Base-by-base conservation (phyloP, 2,113 vertebrate genomes). In the Coturnix japonica region DNA sequence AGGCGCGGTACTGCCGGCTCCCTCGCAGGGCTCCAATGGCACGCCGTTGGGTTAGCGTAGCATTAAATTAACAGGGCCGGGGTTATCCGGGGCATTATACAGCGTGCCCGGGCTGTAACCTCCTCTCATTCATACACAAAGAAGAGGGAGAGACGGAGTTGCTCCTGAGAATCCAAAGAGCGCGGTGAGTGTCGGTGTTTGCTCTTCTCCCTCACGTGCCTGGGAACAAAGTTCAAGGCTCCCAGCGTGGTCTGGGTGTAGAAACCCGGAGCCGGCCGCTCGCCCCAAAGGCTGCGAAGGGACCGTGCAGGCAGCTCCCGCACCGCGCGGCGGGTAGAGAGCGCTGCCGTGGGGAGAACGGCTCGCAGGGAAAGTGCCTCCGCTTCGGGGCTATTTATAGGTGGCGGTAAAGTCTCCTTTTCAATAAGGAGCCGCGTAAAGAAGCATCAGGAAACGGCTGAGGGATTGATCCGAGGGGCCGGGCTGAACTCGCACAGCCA, bases 331-430 rank as follows among this genome's bases (percentile, higher is more conserved):
- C 16, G 17, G 54, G 9, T 16, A 56, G 54, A 56, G 15, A 30
- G 53, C 16, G 17, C 28, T 54, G 53, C 30, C 25, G 54, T 17
- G 10, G 54, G 28, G 16, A 56, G 30, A 56, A 56, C 54, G 28
- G 28, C 9, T 30, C 9, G 18, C 18, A 56, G 30, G 54, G 30
- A 31, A 56, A 31, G 30, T 19, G 54, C 54, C 85, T 96, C 70
- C 85, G 82, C 72, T 64, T 35, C 78, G 72, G 80, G 26, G 65
- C 89, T 96, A 87, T 96, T 96, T 96, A 87, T 96, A 97, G 95
- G 96, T 91, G 96, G 92, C 95, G 35, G 94, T 91, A 94, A 94
- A 94, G 90, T 20, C 89, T 87, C 90, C 90, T 81, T 96, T 90
- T 85, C 90, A 56, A 43, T 87, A 79, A 81, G 89, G 81, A 76